A percentile compares a stretch with the other conserved stretches of the same genome.
Conservation (phyloP, 1,140 invertebrate species). For the Tachypleus tridentatus region DNA sequence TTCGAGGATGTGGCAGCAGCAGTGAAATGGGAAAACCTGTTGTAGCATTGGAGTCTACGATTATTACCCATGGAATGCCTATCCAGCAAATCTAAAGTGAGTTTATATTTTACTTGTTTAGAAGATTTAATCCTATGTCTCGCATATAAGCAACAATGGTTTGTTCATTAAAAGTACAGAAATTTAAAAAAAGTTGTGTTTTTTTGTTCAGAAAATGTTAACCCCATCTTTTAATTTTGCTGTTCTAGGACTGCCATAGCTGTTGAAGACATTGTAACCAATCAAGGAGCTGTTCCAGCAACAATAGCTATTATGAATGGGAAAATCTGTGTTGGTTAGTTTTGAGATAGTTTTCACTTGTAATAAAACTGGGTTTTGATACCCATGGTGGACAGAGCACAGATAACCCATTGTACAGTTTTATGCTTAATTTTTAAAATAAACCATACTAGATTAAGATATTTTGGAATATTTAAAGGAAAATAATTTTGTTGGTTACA, state of each 20-base stretch:
- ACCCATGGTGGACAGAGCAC: background rate
- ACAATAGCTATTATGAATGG: conserved; percentile 84
- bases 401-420: no score
- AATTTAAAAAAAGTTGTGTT: background rate
- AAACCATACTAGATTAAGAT: no score
- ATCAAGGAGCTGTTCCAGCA: conserved; percentile 76
- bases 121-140: no score
- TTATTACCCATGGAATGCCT: conserved; percentile 97
- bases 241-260: conserved; percentile 53
- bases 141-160: no score
- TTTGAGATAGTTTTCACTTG: background rate
- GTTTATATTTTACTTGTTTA: background rate
- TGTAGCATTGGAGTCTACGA: conserved; percentile 92
- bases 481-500: no score
- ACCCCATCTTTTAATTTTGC: conserved; percentile 4
- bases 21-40: conserved; percentile 49
- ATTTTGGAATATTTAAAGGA: no score
- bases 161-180: background rate
- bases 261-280: conserved; percentile 61
- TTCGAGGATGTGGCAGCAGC: conserved; percentile 39
- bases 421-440: no score
- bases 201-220: no score
- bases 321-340: conserved; percentile 59
- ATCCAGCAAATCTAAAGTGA: conserved; percentile 72
- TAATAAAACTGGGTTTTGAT: background rate